Conservation (phyloP, 2,113 vertebrate genomes). For the Peucedramus taeniatus region DNA sequence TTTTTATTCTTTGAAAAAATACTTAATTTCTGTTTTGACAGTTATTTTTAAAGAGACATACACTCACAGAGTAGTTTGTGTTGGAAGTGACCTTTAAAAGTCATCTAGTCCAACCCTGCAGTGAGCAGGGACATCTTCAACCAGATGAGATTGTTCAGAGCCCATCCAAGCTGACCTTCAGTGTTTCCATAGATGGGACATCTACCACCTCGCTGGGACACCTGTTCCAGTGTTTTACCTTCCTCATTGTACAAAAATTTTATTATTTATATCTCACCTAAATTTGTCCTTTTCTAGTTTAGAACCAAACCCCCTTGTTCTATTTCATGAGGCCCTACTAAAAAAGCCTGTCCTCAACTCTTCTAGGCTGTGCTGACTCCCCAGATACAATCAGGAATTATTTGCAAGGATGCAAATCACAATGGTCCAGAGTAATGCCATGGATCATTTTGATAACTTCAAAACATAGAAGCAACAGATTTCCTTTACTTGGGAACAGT, state of each 20-base stretch:
- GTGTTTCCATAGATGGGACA: not conserved
- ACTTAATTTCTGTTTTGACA: not conserved
- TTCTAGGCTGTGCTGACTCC: not conserved
- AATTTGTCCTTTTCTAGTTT: not conserved
- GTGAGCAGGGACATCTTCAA: not conserved
- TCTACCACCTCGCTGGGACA: too few species aligned
- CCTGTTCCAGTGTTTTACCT: not conserved
- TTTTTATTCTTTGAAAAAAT: not conserved
- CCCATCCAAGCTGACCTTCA: accelerated
- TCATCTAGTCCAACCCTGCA: too few species aligned
- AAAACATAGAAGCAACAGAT: not conserved
- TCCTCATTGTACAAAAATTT: not conserved
- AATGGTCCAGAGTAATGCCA: not conserved
- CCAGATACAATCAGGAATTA: not conserved
- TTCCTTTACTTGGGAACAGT: not conserved
- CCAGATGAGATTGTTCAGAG: not conserved
- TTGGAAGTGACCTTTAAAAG: not conserved
- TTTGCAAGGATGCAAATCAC: not conserved
- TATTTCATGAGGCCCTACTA: not conserved
- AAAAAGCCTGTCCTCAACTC: not conserved
- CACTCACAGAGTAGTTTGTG: not conserved
- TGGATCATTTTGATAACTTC: not conserved
- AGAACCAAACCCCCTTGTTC: not conserved
- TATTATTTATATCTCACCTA: not conserved
- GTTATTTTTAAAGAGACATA: not conserved